Evolutionary conservation across 2,113 vertebrate species (phyloP), one percentile per base, ranked within the genome.

Genomic region (Charadrius vociferus): DNA sequence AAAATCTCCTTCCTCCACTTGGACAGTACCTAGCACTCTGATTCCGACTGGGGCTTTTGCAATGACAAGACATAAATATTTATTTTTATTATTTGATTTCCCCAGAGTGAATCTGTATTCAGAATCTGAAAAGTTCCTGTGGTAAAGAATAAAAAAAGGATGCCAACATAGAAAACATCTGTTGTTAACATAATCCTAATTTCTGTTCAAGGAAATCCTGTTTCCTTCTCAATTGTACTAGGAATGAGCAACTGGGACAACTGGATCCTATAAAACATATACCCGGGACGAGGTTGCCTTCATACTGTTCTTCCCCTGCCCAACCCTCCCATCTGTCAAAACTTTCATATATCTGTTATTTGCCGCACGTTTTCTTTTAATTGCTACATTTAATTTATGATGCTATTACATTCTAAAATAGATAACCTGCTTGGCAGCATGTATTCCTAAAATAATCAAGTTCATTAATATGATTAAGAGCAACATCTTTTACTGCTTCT

Each of bases 391-490:
- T 95, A 92, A 85, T 95, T 95, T 8, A 12, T 77, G 83, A 68
- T 93, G 91, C 45, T 55, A 32, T 30, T 41, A 2, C 82, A 73
- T 73, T 89, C 92, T 39, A 81, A 96, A 96, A 96, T 93, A 95
- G 91, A 83, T 53, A 90, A 90, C 67, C 77, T 88, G 93, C 93
- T 91, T n/a, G 58, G 90, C 96, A 96, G 95, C 90, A 56, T 6
- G 49, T 20, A 30, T 34, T 58, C 90, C 88, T 62, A 79, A 96
- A 96, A 95, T 97, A 95, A 95, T 72, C 93, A 27, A 61, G 8
- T 79, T 84, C 82, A 92, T 96, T 96, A 96, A 94, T 85, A 52
- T 86, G 91, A 86, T 90, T 70, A 82, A 66, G 73, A 95, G 88
- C 41, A 72, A 77, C 68, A 65, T 59, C 75, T 88, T 75, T 63